Evolutionary conservation across 2,113 vertebrate genomes (phyloP).

Genomic region (Mirounga angustirostris): DNA sequence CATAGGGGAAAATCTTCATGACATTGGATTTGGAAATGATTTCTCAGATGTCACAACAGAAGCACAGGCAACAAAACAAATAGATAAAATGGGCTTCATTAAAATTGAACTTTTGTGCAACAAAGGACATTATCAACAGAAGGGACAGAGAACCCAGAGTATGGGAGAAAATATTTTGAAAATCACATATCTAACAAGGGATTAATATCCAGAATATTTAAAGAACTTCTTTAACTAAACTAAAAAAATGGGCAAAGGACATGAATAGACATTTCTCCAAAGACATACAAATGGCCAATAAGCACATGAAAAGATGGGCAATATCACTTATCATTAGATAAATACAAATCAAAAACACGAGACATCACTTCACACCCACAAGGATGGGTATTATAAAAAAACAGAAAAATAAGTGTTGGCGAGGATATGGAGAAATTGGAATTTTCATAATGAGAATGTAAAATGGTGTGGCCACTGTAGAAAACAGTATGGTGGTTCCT

Average conservation of each 20-base stretch:
- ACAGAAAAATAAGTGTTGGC: not conserved
- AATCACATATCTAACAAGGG: not conserved
- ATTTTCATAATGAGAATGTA: not conserved
- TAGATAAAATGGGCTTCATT: not conserved
- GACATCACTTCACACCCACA: not conserved
- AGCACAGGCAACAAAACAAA: not conserved
- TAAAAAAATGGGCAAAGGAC: not conserved
- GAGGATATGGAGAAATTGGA: not conserved
- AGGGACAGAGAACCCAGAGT: not conserved
- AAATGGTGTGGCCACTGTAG: not conserved
- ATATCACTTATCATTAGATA: not conserved
- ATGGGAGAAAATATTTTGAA: not conserved
- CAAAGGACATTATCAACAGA: not conserved
- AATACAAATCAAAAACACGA: not conserved
- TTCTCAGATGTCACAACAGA: not conserved
- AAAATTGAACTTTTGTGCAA: not conserved
- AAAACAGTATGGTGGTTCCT: not conserved
- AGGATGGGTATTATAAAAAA: not conserved
- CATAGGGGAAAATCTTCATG: not conserved
- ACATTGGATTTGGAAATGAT: not conserved
- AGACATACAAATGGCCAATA: not conserved
- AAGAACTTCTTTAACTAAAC: not conserved
- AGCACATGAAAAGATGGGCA: not conserved
- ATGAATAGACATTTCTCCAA: not conserved
- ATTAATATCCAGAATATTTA: not conserved